Evolutionary conservation across 2,888 invertebrate genomes (phyloP).

Genomic region (Nemurella pictetii): DNA sequence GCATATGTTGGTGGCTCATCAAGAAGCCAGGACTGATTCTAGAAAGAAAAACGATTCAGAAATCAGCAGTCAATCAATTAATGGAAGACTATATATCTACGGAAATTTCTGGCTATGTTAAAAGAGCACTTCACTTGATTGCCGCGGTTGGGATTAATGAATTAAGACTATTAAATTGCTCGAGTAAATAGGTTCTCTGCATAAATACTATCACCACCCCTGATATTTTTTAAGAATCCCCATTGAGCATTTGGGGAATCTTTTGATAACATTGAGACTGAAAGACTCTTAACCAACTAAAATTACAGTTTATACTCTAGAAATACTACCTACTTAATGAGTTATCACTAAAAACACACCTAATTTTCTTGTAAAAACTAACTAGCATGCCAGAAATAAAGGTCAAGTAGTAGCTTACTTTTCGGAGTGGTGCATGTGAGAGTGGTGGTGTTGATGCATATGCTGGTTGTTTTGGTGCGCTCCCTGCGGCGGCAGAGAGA

Average conservation of each 20-base stretch:
- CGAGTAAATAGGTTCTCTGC: too few relatives aligned
- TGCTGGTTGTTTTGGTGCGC: conserved; percentile 65
- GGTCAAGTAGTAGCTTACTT: not conserved
- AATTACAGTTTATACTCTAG: too few relatives aligned
- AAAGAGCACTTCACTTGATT: not conserved
- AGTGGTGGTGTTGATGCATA: conserved; percentile 53
- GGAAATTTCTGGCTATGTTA: not conserved
- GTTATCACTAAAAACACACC: too few relatives aligned
- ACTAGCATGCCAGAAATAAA: not conserved
- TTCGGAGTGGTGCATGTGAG: conserved; percentile 36
- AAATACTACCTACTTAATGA: too few relatives aligned
- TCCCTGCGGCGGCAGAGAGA: conserved; percentile 54
- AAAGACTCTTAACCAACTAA: too few relatives aligned
- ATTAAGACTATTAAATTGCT: too few relatives aligned
- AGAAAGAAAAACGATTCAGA: not conserved
- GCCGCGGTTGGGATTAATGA: not conserved
- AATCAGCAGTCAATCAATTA: too few relatives aligned
- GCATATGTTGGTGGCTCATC: conserved; percentile 19
- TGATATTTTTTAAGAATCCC: too few relatives aligned
- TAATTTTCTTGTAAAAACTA: not conserved
- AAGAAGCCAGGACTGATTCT: conserved; percentile 21
- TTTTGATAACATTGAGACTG: too few relatives aligned
- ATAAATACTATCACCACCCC: too few relatives aligned
- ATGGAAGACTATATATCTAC: not conserved
- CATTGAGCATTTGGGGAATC: too few relatives aligned